Evolutionary conservation across 2,113 vertebrate genomes (phyloP).

Genomic region (Orthonyx spaldingii): DNA sequence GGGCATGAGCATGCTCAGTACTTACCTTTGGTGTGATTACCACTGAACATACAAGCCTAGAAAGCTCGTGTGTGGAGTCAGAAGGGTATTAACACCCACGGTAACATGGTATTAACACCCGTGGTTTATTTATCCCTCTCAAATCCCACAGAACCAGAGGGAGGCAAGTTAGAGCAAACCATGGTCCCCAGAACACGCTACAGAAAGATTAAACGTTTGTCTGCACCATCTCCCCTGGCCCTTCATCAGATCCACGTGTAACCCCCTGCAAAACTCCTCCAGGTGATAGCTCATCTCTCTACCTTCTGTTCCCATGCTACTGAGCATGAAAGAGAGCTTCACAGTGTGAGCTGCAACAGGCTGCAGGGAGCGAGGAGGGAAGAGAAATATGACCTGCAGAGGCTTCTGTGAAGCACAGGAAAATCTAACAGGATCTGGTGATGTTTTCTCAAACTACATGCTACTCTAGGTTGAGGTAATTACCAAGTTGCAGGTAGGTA

Average conservation of each 20-base stretch:
- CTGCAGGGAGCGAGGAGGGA: neutral
- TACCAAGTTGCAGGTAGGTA: neutral
- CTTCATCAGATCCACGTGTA: accelerated
- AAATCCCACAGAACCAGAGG: neutral
- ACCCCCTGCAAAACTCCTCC: neutral
- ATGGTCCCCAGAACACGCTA: neutral
- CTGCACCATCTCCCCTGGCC: neutral
- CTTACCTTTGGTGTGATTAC: neutral
- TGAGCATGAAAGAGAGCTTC: neutral
- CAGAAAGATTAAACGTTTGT: neutral
- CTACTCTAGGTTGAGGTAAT: neutral
- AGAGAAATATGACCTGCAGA: neutral
- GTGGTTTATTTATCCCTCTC: neutral
- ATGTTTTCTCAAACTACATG: neutral
- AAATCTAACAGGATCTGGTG: neutral
- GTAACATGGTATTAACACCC: neutral
- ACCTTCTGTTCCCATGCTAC: neutral
- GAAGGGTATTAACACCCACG: neutral
- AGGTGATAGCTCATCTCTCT: neutral
- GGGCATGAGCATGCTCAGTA: accelerated
- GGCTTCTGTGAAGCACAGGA: neutral
- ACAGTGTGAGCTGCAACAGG: neutral
- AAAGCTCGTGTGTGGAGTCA: accelerated
- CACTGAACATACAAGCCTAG: accelerated
- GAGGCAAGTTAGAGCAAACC: neutral